phyloP scores from a whole-genome alignment of 2,797 vertebrate species.

The Helicolenus hilgendorfi region DNA sequence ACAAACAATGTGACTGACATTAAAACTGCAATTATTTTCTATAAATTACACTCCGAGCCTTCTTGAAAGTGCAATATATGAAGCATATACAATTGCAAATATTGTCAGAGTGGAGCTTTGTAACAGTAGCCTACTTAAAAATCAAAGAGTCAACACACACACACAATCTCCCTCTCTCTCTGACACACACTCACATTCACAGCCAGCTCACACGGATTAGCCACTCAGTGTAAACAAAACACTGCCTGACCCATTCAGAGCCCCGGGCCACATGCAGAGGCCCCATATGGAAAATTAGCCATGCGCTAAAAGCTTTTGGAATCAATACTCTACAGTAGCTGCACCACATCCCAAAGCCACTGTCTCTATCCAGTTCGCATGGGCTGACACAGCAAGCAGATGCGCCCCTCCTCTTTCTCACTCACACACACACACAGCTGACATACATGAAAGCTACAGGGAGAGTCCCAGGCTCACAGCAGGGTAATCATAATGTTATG shows the following conservation, averaged over 20 bases:
- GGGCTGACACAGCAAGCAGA: constrained; percentile 60
- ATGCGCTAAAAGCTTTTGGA: constrained; percentile 82
- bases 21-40: background rate
- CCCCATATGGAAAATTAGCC: constrained; percentile 81
- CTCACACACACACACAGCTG: constrained; percentile 5
- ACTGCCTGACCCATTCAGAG: constrained; percentile 57
- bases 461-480: constrained; percentile 6
- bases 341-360: constrained; percentile 61
- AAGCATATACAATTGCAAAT: background rate
- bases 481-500: constrained; percentile 41
- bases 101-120: background rate
- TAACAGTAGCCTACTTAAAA: background rate
- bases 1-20: background rate
- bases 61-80: background rate
- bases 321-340: constrained; percentile 82
- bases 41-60: background rate
- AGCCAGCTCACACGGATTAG: constrained; percentile 63
- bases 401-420: constrained; percentile 1
- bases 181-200: constrained; percentile 8
- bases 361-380: constrained; percentile 50
- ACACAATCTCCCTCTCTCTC: background rate
- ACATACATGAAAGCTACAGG: constrained; percentile 20
- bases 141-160: background rate
- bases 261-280: constrained; percentile 61
- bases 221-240: constrained; percentile 71